Base-by-base conservation (phyloP, 2,113 vertebrate genomes). In the Odocoileus virginianus region DNA sequence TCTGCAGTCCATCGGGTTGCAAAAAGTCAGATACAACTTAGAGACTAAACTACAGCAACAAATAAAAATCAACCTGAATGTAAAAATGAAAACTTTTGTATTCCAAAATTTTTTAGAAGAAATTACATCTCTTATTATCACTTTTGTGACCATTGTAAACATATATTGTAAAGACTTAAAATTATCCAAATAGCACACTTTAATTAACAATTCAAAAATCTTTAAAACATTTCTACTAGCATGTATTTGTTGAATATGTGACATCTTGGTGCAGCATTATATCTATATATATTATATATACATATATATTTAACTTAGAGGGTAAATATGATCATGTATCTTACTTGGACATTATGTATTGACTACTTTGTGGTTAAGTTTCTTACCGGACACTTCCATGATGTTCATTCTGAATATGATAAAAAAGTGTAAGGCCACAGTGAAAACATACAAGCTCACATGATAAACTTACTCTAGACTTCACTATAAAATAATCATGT, bases 401-500 rank as follows among this genome's bases (percentile, higher is more conserved):
- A 45, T 92, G 10, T 82, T 96, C 55, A 30, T 89, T 96, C 94
- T 30, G 40, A 93, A 58, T 93, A 60, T 45, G 47, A 40, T 61
- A 87, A 95, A 92, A 71, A 57, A 52, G 27, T 95, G 6, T 79
- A 15, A 5, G 43, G 57, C 11, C 78, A 83, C 89, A 86, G n/a
- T 89, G 94, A 87, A 90, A 91, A 60, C 19, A 61, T 82, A 60
- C 78, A 33, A 45, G 67, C 21, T 2, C 71, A 93, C 87, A 74
- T 87, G 61, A 91, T 57, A 82, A 94, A 36, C 58, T 91, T 87
- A 71, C 40, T 78, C 14, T 87, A 28, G 21, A 67, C 71, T 94
- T 96, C 87, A 91, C 97, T 95, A 84, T 87, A 91, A 90, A 96
- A 36, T 88, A 84, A 92, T 74, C 43, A 40, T 67, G 30, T 8